phyloP scores from a whole-genome alignment of 2,888 invertebrate species.

The Gastracanthus pulcherrimus region DNA sequence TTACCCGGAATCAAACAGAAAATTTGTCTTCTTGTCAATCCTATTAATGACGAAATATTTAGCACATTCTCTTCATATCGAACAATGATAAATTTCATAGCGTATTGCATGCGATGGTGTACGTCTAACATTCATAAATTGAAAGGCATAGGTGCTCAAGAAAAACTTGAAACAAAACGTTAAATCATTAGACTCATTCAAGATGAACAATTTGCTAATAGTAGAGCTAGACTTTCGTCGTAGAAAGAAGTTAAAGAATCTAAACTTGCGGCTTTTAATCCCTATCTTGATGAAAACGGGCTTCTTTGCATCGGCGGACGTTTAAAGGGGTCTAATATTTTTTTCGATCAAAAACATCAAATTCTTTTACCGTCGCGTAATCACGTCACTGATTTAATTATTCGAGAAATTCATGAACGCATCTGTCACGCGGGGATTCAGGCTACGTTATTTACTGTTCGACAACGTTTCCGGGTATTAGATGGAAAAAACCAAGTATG shows the following conservation, averaged over 20 bases:
- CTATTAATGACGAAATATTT: background rate
- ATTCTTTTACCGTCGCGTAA: no score
- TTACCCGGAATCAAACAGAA: background rate
- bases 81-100: background rate
- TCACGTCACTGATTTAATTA: no score
- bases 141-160: background rate
- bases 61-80: background rate
- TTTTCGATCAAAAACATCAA: constrained; percentile 8
- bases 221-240: background rate
- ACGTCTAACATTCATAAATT: background rate
- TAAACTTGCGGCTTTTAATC: constrained; percentile 4
- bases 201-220: background rate
- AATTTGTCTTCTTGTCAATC: background rate
- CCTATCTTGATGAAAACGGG: constrained; percentile 20
- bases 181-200: background rate
- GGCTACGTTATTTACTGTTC: constrained; percentile 49
- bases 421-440: constrained; percentile 55
- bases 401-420: constrained; percentile 45
- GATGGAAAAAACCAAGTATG: constrained; percentile 53
- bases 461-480: constrained; percentile 50
- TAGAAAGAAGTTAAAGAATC: background rate
- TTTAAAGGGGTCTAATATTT: constrained; percentile 14
- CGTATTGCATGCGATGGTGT: background rate
- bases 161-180: background rate
- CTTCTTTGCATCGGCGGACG: constrained; percentile 32